These are phyloP conservation scores for Lutjanus campechanus DNA, from an alignment of 2,797 vertebrate species.

Conservation along the genomic window DNA sequence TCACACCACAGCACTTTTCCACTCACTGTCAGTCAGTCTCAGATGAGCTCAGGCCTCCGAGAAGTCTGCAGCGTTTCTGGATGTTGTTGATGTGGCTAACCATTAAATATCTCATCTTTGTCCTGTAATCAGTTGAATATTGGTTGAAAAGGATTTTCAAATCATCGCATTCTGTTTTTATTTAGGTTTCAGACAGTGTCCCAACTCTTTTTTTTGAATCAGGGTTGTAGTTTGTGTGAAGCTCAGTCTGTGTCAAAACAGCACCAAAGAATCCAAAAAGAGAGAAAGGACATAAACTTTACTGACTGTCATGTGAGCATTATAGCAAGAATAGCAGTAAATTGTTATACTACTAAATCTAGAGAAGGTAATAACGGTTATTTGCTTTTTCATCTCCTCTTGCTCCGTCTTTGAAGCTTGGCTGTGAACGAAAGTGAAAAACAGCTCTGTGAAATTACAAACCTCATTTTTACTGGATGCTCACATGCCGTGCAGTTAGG, in stretches of 20 bases:
- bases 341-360: background rate
- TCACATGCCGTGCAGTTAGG: background rate
- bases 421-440: too few species aligned
- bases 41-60: too few species aligned
- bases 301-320: conserved; percentile 23
- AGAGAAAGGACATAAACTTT: background rate
- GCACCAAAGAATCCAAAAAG: conserved; percentile 1
- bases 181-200: too few species aligned
- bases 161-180: too few species aligned
- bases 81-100: too few species aligned
- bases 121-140: too few species aligned
- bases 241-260: conserved; percentile 6
- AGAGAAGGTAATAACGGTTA: background rate
- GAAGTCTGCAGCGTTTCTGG: too few species aligned
- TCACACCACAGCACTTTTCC: too few species aligned
- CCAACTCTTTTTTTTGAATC: too few species aligned
- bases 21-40: too few species aligned
- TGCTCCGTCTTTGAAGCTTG: background rate
- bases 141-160: too few species aligned
- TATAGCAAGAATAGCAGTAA: background rate
- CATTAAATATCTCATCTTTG: too few species aligned
- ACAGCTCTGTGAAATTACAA: background rate
- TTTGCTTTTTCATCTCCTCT: background rate
- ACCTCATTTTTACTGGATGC: background rate
- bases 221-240: conserved; percentile 3